Evolutionary conservation across 2,797 vertebrate genomes (phyloP).

Genomic region (Parotocinclus haroldoi): DNA sequence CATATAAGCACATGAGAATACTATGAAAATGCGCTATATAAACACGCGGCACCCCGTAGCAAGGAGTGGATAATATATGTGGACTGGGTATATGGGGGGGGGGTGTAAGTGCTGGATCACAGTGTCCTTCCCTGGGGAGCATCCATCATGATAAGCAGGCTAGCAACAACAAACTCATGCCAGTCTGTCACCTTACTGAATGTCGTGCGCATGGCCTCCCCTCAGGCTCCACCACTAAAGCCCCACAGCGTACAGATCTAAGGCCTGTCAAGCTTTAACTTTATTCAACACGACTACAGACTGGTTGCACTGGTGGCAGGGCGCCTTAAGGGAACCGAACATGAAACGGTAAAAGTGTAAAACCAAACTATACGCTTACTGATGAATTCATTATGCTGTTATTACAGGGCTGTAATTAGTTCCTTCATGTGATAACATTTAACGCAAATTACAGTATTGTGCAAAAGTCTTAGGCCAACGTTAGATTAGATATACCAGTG

Average conservation of each 20-base stretch:
- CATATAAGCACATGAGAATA: conserved; percentile 44
- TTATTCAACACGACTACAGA: not conserved
- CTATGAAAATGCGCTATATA: conserved; percentile 56
- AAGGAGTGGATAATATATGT: conserved; percentile 64
- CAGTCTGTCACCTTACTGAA: conserved; percentile 55
- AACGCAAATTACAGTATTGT: too few relatives aligned
- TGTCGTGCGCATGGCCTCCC: conserved; percentile 41
- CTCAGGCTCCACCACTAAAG: conserved; percentile 7
- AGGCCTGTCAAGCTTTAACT: not conserved
- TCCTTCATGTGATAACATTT: too few relatives aligned
- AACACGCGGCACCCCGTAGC: conserved; percentile 43
- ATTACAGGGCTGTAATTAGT: too few relatives aligned
- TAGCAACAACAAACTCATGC: conserved; percentile 46
- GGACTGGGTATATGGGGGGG: conserved; percentile 47
- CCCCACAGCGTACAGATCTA: not conserved
- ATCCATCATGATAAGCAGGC: conserved; percentile 60
- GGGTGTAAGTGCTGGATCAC: conserved; percentile 38
- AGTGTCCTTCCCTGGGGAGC: conserved; percentile 52
- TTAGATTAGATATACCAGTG: too few relatives aligned
- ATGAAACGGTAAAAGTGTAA: too few relatives aligned
- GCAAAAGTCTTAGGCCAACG: too few relatives aligned
- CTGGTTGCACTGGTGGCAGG: not conserved
- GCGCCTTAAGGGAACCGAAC: too few relatives aligned
- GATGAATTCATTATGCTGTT: too few relatives aligned
- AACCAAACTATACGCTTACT: too few relatives aligned